Conservation (phyloP, 2,888 invertebrate species). For the Drosophila melanosoma region DNA sequence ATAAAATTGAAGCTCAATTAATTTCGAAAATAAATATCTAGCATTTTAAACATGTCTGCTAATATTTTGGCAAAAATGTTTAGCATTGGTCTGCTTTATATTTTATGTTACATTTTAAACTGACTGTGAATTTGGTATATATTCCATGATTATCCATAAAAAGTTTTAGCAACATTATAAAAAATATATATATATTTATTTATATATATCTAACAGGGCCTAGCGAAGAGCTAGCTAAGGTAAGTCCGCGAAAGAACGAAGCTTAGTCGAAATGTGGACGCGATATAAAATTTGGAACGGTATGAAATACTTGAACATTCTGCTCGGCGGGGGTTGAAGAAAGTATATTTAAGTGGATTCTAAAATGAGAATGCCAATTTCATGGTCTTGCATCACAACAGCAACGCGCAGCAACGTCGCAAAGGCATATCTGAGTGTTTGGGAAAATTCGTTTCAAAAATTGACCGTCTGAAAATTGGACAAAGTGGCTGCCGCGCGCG, state of each 20-base stretch:
- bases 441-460: conserved; percentile 74
- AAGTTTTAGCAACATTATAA: no score
- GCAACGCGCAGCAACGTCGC: conserved; percentile 56
- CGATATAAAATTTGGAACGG: conserved; percentile 32
- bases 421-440: conserved; percentile 45
- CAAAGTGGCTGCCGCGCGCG: conserved; percentile 71
- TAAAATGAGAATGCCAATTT: conserved; percentile 79
- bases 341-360: conserved; percentile 76
- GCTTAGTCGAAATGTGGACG: conserved; percentile 26
- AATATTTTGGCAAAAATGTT: background rate
- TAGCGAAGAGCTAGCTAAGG: background rate
- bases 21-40: background rate
- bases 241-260: background rate
- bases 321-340: conserved; percentile 48
- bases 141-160: background rate
- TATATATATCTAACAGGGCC: background rate
- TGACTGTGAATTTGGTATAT: background rate
- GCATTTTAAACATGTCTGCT: background rate
- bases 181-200: background rate
- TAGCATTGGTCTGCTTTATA: background rate
- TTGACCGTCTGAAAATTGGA: conserved; percentile 80
- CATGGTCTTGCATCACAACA: conserved; percentile 79
- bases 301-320: conserved; percentile 26
- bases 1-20: background rate
- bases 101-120: background rate